Evolutionary conservation across 64 coral and sea anemone species (phyloP), one percentile per base, ranked within the genome.

Genomic region (Stichodactyla helianthus): DNA sequence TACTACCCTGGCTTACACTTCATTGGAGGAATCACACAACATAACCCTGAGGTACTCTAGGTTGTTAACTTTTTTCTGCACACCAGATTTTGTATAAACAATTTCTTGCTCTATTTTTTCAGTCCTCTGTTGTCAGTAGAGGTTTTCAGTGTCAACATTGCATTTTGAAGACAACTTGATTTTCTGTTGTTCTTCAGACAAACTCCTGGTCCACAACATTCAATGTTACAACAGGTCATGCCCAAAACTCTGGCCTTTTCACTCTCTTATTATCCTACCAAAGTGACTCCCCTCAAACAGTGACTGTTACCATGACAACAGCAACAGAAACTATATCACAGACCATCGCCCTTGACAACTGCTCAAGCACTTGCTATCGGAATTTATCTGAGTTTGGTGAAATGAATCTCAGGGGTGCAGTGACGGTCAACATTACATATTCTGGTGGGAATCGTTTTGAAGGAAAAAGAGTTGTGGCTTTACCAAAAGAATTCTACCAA

Each of bases 401-500:
- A 74, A 83, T 93, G 28, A 78, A 35, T 19, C 88, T 96, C 4
- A 71, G 77, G 79, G 91, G 91, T 10, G 35, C 68, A 35, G 84
- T 96, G 18, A 15, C 52, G 10, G 90, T 95, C 9, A 92, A 87
- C 68, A 51, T 95, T 22, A 95, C 93, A 64, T 74, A 74, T 31
- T 86, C 77, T 78, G 50, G n/a, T 10, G 31, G 58, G 27, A 51
- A 14, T 79, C 53, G 53, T 2, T 96, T 96, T 65, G 19, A 27
- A 52, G 58, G 81, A 18, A 20, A 89, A 8, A 56, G 82, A 11
- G 53, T 90, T 15, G 88, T 87, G 3, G 85, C 85, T 6, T 55
- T 96, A 19, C 94, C 94, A 79, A 60, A 84, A 50, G 94, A 96
- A 79, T 96, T 96, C 55, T 90, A 96, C 31, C 71, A 96, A 12